phyloP scores from a whole-genome alignment of 2,113 vertebrate genomes.

The Phaethornis superciliosus region DNA sequence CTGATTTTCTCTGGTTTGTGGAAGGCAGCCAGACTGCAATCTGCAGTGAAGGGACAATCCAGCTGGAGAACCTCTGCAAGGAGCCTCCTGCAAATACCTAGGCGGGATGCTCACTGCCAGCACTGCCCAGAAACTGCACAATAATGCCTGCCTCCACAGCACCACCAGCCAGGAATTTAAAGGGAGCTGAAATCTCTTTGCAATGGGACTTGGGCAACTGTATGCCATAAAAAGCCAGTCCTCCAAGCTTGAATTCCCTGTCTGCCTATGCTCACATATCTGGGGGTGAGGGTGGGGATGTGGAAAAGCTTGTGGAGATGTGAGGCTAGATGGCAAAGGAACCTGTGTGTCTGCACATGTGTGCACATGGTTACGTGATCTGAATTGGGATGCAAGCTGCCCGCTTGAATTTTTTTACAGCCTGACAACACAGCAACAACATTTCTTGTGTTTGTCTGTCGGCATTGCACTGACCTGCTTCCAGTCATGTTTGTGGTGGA shows the following conservation, averaged over 20 bases:
- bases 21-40: conserved; percentile 8
- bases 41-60: not conserved
- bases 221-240: not conserved
- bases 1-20: not conserved
- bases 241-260: not conserved
- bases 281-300: not conserved
- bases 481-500: fast-evolving
- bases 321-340: not conserved
- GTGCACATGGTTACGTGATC: not conserved
- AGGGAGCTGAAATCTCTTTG: not conserved
- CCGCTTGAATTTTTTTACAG: not conserved
- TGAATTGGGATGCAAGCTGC: not conserved
- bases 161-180: not conserved
- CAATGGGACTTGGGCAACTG: not conserved
- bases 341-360: fast-evolving
- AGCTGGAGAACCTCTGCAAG: conserved; percentile 17
- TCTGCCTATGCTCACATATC: fast-evolving
- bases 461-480: not conserved
- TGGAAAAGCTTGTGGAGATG: not conserved
- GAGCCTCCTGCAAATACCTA: not conserved
- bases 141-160: not conserved
- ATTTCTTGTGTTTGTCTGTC: not conserved
- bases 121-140: conserved; percentile 43
- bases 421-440: fast-evolving
- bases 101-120: not conserved